Percentiles rank a stretch among this genome's conserved stretches.
These are phyloP conservation scores for Eumaeus atala DNA, from an alignment of 1,140 invertebrate species.

Conservation along the genomic window DNA sequence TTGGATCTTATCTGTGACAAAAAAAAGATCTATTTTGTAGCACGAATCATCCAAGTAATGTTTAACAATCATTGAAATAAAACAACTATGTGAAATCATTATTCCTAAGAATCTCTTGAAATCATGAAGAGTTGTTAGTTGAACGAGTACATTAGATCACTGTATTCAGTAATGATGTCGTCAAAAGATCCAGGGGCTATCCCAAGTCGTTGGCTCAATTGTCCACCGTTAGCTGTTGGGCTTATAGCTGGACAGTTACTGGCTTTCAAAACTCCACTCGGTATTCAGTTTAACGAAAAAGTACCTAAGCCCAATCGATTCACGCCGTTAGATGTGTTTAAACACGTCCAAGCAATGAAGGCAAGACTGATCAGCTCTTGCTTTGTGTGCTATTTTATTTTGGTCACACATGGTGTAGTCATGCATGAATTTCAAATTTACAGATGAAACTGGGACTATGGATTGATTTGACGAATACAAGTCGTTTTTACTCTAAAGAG, in stretches of 20 bases:
- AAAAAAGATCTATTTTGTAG: neutral
- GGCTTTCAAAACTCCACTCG: conserved; percentile 95
- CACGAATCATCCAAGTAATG: neutral
- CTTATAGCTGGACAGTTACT: conserved; percentile 88
- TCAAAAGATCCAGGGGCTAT: conserved; percentile 77
- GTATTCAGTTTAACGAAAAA: conserved; percentile 83
- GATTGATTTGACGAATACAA: conserved; percentile 97
- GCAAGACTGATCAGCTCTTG: conserved; percentile 60
- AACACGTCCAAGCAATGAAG: conserved; percentile 81
- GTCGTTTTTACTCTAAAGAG: conserved; percentile 90
- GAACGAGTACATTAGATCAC: neutral
- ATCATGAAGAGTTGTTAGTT: neutral
- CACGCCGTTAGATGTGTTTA: conserved; percentile 88
- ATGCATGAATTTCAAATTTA: conserved; percentile 29
- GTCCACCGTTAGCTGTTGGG: conserved; percentile 87
- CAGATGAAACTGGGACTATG: conserved; percentile 93
- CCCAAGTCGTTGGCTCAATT: conserved; percentile 93
- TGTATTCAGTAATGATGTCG: conserved; percentile 30
- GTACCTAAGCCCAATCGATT: conserved; percentile 88
- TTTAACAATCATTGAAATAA: neutral
- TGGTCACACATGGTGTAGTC: conserved; percentile 11
- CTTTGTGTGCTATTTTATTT: conserved; percentile 16
- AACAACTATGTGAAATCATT: neutral
- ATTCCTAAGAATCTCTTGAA: neutral
- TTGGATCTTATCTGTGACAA: conserved; percentile 1